Evolutionary conservation across 1,140 invertebrate species (phyloP).

Genomic region (Parasteatoda tepidariorum): DNA sequence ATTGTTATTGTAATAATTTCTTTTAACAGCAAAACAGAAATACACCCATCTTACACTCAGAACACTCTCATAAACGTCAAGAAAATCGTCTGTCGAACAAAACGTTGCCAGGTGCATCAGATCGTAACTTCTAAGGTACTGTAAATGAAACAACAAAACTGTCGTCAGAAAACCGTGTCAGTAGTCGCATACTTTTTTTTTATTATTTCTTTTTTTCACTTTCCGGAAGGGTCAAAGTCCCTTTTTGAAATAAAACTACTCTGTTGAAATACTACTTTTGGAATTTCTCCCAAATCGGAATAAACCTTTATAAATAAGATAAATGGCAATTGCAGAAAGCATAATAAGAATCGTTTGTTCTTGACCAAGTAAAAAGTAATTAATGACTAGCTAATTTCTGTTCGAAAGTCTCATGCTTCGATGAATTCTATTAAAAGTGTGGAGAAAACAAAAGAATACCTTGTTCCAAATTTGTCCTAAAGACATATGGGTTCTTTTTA

Average conservation of each 20-base stretch:
- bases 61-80: not conserved
- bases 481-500: not conserved
- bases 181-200: constrained; percentile 14
- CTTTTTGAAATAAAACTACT: not conserved
- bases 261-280: not conserved
- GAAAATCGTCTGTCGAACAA: not conserved
- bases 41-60: not conserved
- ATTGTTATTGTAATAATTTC: constrained; percentile 60
- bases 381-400: constrained; percentile 6
- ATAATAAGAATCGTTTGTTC: not conserved
- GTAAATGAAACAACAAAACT: constrained; percentile 11
- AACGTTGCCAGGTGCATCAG: constrained; percentile 21
- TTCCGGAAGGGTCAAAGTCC: constrained; percentile 38
- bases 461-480: constrained; percentile 42
- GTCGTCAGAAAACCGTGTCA: constrained; percentile 46
- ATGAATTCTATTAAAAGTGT: constrained; percentile 10
- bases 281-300: not conserved
- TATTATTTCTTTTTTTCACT: not conserved
- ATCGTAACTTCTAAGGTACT: constrained; percentile 11
- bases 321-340: too few species aligned
- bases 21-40: constrained; percentile 16
- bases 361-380: constrained; percentile 22
- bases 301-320: too few species aligned
- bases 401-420: not conserved
- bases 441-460: constrained; percentile 42